Evolutionary conservation across 1,140 invertebrate species (phyloP).

Genomic region (Zaprionus gabonicus): DNA sequence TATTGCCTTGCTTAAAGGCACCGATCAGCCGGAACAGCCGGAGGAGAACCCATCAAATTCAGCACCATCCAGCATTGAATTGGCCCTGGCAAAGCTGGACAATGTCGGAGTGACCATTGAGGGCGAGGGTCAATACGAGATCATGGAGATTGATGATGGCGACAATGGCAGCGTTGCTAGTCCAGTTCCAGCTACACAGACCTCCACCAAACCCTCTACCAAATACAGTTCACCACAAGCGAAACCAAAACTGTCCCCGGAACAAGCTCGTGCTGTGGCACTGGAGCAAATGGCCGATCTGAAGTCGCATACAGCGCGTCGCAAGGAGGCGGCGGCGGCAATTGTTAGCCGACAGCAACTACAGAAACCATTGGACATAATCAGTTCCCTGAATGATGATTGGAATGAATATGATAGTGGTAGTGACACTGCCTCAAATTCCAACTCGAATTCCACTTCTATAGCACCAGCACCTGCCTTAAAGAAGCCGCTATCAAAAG

Average conservation of each 20-base stretch:
- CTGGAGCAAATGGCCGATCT: conserved; percentile 75
- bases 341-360: conserved; percentile 17
- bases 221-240: not conserved
- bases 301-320: conserved; percentile 46
- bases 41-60: conserved; percentile 15
- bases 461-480: conserved; percentile 7
- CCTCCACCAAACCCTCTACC: conserved; percentile 6
- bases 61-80: conserved; percentile 36
- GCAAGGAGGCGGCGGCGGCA: conserved; percentile 55
- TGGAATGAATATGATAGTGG: conserved; percentile 77
- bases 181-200: conserved; percentile 18
- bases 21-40: conserved; percentile 36
- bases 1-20: conserved; percentile 77
- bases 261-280: conserved; percentile 72
- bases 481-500: conserved; percentile 19
- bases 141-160: conserved; percentile 78
- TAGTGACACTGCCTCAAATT: conserved; percentile 26
- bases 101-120: conserved; percentile 74
- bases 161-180: conserved; percentile 39
- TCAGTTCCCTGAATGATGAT: conserved; percentile 68
- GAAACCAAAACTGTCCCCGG: conserved; percentile 61
- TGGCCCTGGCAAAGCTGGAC: conserved; percentile 51
- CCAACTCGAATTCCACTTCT: conserved; percentile 13
- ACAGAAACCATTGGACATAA: conserved; percentile 52
- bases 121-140: conserved; percentile 79